Conservation (phyloP, 2,888 invertebrate genomes). For the Syritta pipiens region DNA sequence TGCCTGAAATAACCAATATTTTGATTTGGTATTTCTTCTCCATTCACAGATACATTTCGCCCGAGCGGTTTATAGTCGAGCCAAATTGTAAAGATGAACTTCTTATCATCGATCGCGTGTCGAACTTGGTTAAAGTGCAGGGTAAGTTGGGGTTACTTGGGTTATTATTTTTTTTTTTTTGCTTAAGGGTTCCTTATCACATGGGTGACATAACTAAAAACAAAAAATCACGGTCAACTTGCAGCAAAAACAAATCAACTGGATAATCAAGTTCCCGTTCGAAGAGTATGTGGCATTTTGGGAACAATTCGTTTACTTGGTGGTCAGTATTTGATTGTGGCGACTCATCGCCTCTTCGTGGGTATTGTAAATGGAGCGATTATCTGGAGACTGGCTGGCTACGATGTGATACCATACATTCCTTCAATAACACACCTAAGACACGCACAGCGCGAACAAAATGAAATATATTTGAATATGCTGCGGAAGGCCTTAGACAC, state of each 20-base stretch:
- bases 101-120: conserved; percentile 91
- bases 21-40: background rate
- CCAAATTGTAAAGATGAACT: conserved; percentile 87
- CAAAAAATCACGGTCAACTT: conserved; percentile 66
- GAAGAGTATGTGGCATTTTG: conserved; percentile 91
- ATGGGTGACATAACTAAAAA: background rate
- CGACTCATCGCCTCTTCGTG: conserved; percentile 88
- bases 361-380: conserved; percentile 90
- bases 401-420: conserved; percentile 92
- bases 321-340: conserved; percentile 92
- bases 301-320: conserved; percentile 91
- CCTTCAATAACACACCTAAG: conserved; percentile 91
- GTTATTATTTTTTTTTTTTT: too few species aligned
- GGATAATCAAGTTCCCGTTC: conserved; percentile 82
- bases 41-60: conserved; percentile 88
- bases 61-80: conserved; percentile 93
- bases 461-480: conserved; percentile 91
- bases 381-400: conserved; percentile 88
- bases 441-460: conserved; percentile 90
- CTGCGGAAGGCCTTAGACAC: conserved; percentile 89
- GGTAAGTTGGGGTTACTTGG: conserved; percentile 80
- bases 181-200: conserved; percentile 7
- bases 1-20: too few species aligned
- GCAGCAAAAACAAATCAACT: conserved; percentile 83
- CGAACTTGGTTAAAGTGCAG: conserved; percentile 86